phyloP scores from a whole-genome alignment of 2,113 vertebrate species.

The Notarius quadriscutis region DNA sequence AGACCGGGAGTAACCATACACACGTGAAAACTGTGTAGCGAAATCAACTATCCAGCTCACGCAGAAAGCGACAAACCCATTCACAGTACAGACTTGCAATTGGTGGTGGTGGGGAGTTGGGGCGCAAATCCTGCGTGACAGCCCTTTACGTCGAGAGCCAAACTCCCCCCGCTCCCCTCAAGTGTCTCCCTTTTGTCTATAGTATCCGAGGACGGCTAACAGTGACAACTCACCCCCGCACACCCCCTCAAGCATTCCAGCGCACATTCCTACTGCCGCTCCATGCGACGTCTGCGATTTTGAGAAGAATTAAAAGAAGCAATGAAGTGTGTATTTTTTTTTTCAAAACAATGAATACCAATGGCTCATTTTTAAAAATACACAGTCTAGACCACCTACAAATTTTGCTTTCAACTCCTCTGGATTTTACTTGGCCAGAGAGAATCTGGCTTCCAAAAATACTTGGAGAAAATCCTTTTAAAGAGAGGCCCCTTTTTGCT shows the following conservation, averaged over 20 bases:
- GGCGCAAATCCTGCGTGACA: slow-evolving; percentile 62
- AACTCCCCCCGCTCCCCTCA: slow-evolving; percentile 67
- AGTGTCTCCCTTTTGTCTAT: slow-evolving; percentile 66
- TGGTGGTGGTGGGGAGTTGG: neutral
- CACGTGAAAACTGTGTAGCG: slow-evolving; percentile 62
- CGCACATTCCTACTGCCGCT: slow-evolving; percentile 64
- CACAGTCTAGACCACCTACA: neutral
- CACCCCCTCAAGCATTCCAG: slow-evolving; percentile 63
- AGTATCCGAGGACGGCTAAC: slow-evolving; percentile 63
- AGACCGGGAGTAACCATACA: slow-evolving; percentile 33
- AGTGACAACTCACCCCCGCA: slow-evolving; percentile 67
- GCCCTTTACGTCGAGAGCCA: slow-evolving; percentile 63
- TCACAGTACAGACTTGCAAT: slow-evolving; percentile 54
- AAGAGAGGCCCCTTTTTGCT: slow-evolving; percentile 30
- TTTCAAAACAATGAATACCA: neutral
- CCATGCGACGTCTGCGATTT: slow-evolving; percentile 45
- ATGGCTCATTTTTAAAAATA: neutral
- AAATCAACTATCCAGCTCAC: slow-evolving; percentile 72
- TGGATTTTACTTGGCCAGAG: slow-evolving; percentile 9
- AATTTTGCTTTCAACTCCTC: neutral
- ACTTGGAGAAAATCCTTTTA: slow-evolving; percentile 21
- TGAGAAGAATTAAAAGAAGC: slow-evolving; percentile 5
- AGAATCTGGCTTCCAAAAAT: slow-evolving; percentile 22
- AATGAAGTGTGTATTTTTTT: slow-evolving; percentile 19
- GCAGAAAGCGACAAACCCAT: slow-evolving; percentile 62